These are phyloP conservation scores for Rhabdomys pumilio DNA, from an alignment of 2,797 vertebrate species.

Conservation along the genomic window DNA sequence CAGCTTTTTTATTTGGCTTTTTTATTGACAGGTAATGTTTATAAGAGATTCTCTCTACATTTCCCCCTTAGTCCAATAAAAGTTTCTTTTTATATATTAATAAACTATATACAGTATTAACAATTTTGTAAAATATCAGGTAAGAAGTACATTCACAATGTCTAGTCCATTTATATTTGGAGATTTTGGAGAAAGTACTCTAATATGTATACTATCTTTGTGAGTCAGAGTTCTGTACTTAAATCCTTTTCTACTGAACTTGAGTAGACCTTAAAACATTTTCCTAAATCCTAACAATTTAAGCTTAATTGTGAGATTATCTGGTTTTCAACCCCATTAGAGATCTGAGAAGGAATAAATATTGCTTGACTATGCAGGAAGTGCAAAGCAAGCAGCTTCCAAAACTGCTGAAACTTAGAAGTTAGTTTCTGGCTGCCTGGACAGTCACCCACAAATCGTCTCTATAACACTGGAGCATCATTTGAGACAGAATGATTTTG, in stretches of 20 bases:
- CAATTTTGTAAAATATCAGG: not conserved
- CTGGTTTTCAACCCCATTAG: not conserved
- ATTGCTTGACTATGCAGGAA: not conserved
- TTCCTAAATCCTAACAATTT: not conserved
- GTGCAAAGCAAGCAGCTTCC: not conserved
- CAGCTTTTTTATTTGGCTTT: not conserved
- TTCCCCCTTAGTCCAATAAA: not conserved
- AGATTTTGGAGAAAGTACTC: not conserved
- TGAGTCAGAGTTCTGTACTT: not conserved
- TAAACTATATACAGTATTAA: not conserved
- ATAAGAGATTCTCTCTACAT: not conserved
- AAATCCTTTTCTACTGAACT: not conserved
- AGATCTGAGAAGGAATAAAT: not conserved
- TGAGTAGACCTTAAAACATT: not conserved
- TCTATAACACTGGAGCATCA: not conserved
- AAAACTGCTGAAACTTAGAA: not conserved
- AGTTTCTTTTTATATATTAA: not conserved
- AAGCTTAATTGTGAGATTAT: not conserved
- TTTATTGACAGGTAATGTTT: not conserved
- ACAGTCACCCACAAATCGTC: not conserved
- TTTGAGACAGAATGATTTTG: not conserved
- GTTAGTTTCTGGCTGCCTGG: not conserved
- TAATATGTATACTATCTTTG: not conserved
- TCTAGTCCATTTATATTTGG: not conserved
- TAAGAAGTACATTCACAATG: not conserved